Evolutionary conservation across 2,113 vertebrate genomes (phyloP).

Genomic region (Gymnocephalus cernua): DNA sequence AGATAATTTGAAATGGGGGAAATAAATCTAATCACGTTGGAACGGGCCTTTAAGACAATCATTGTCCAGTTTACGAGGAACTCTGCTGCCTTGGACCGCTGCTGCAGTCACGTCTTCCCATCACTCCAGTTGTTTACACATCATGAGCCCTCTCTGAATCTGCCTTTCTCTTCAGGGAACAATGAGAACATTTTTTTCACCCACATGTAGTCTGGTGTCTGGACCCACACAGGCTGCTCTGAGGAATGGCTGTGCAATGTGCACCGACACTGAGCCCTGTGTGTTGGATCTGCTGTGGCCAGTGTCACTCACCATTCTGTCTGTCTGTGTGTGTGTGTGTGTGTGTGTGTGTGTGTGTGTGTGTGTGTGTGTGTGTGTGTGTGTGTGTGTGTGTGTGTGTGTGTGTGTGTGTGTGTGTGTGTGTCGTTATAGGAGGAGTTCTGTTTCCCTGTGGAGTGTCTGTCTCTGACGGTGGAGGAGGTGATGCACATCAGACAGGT

Average conservation of each 20-base stretch:
- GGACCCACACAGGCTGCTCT: constrained; percentile 16
- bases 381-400: too few species aligned
- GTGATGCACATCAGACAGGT: constrained; percentile 99
- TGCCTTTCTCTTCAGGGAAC: not conserved
- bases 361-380: not conserved
- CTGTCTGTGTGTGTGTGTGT: constrained; percentile 1
- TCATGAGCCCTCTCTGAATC: not conserved
- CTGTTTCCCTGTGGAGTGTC: constrained; percentile 96
- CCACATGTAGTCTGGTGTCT: constrained; percentile 7
- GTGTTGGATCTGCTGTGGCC: constrained; percentile 13
- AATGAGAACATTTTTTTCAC: constrained; percentile 32
- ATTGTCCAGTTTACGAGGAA: not conserved
- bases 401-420: too few species aligned
- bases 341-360: constrained; percentile 68
- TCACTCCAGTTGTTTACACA: not conserved
- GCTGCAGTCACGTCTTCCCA: constrained; percentile 4
- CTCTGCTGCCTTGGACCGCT: not conserved
- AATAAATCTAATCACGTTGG: not conserved
- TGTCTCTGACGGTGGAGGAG: constrained; percentile 96
- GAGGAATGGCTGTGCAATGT: constrained; percentile 2
- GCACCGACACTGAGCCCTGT: constrained; percentile 12
- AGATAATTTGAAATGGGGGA: not conserved
- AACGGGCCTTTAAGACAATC: not conserved
- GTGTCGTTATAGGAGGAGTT: constrained; percentile 93
- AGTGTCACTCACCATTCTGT: constrained; percentile 2